Base-by-base conservation (phyloP, 2,113 vertebrate species). In the Anguilla japonica region DNA sequence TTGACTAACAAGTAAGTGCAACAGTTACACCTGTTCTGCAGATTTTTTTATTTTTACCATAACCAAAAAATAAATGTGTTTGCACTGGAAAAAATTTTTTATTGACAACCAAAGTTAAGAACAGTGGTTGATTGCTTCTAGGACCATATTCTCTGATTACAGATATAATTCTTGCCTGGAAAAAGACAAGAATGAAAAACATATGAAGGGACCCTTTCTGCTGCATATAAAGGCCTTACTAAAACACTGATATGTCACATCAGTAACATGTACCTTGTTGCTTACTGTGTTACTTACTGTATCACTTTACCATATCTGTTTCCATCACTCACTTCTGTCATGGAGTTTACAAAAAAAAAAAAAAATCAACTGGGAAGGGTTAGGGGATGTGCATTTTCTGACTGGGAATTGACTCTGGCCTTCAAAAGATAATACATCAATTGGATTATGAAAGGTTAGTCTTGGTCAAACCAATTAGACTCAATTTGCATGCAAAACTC, bases 381-480 rank as follows among this genome's bases (percentile, higher is more conserved):
- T 34, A 18, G 46, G 39, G 29, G 20, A 4, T 85, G 46, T 22
- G 2, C 14, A 16, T 67, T 67, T 20, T 67, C 26, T 67, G 84
- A 60, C 57, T 86, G 87, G 57, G 57, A 75, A 85, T 87, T 91
- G 82, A 93, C 91, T 94, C 93, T 90, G 91, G 92, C 91, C 94
- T 92, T 95, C 94, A 93, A 93, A 95, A 89, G 92, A 92, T 95
- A 95, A 95, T 95, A 96, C 94, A 94, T 93, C 93, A 95, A 96
- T 96, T 96, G 95, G 95, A 95, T 97, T 97, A 93, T 94, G 92
- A 93, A 63, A 91, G 95, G 93, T 97, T 96, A 96, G 92, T 95
- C 93, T 95, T 93, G 94, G 95, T 97, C 96, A 96, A 96, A 95
- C 95, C 96, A 95, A 94, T 96, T 97, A 96, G 93, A 93, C 93